Conservation (phyloP, 2,888 invertebrate species). For the Rhyacophila evoluta region DNA sequence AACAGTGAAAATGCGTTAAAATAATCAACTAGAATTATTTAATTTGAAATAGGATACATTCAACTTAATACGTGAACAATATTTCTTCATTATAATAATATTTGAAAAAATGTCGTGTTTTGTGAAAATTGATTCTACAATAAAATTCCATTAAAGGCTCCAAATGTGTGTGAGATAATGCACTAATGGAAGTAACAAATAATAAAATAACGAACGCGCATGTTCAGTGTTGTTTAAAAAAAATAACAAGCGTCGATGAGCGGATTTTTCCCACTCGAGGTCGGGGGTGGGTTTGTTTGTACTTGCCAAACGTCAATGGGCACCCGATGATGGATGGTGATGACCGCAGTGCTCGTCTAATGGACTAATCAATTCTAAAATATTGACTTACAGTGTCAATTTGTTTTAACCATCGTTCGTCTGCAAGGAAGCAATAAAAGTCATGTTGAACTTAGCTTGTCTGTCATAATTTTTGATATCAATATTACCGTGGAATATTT, state of each 20-base stretch:
- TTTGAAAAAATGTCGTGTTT: too few relatives aligned
- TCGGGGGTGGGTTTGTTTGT: background rate
- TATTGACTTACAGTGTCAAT: slow-evolving; percentile 45
- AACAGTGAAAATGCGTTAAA: too few relatives aligned
- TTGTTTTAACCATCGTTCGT: slow-evolving; percentile 35
- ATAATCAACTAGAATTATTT: too few relatives aligned
- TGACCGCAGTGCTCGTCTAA: slow-evolving; percentile 42
- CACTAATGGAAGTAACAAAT: slow-evolving; percentile 14
- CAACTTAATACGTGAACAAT: too few relatives aligned
- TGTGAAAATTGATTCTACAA: background rate
- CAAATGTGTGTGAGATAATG: background rate
- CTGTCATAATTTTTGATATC: background rate
- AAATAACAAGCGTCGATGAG: background rate
- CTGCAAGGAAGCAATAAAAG: slow-evolving; percentile 29
- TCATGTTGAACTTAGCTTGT: background rate
- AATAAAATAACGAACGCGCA: background rate
- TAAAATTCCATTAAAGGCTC: background rate
- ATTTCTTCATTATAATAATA: too few relatives aligned
- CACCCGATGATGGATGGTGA: slow-evolving; percentile 47
- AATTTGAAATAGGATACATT: too few relatives aligned
- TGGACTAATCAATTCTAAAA: slow-evolving; percentile 46
- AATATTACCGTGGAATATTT: too few relatives aligned
- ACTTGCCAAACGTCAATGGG: slow-evolving; percentile 25
- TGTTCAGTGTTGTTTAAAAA: background rate
- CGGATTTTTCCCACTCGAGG: slow-evolving; percentile 30